phyloP scores from a whole-genome alignment of 2,888 invertebrate species.

The Caenorhabditis doughertyi region DNA sequence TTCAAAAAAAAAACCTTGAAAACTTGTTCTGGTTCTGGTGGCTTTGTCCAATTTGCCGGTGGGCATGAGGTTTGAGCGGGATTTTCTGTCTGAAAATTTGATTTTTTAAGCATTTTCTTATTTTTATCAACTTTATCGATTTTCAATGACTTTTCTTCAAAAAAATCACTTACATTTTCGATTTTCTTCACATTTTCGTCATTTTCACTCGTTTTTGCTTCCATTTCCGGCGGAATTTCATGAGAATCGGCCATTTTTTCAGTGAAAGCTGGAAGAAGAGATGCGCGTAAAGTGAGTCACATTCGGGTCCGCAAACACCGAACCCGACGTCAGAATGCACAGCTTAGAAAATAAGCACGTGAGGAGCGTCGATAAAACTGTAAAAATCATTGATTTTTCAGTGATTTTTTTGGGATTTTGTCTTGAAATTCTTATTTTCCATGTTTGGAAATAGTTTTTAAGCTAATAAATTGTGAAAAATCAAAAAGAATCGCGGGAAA shows the following conservation, averaged over 20 bases:
- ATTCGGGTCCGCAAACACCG: slow-evolving; percentile 23
- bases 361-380: background rate
- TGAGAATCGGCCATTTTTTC: background rate
- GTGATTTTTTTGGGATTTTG: slow-evolving; percentile 13
- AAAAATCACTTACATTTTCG: background rate
- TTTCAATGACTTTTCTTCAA: background rate
- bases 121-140: background rate
- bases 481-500: too few relatives aligned
- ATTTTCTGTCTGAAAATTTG: background rate
- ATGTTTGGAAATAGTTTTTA: background rate
- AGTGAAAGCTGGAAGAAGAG: background rate
- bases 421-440: background rate
- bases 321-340: slow-evolving; percentile 37
- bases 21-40: background rate
- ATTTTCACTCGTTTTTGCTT: slow-evolving; percentile 11
- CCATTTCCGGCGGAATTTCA: background rate
- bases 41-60: background rate
- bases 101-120: background rate
- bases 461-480: background rate
- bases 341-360: slow-evolving; percentile 31
- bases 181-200: slow-evolving; percentile 4
- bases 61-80: background rate
- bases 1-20: background rate
- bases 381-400: background rate
- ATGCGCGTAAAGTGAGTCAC: slow-evolving; percentile 28